phyloP scores from a whole-genome alignment of 2,797 vertebrate species.

The Calcarius lapponicus region DNA sequence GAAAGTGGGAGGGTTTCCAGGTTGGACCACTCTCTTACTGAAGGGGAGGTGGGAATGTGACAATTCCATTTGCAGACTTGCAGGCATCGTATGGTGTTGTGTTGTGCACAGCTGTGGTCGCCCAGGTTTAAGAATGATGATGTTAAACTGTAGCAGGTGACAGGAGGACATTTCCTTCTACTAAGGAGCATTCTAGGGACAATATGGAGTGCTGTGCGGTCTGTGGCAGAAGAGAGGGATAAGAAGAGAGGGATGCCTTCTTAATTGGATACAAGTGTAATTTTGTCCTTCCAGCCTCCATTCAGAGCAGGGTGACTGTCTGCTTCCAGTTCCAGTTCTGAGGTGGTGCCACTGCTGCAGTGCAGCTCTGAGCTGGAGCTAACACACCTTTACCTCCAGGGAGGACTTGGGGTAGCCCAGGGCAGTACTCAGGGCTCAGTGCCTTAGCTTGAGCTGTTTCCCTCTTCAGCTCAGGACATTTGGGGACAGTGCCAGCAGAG shows the following conservation, averaged over 20 bases:
- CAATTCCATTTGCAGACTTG: neutral
- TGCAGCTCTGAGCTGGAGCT: neutral
- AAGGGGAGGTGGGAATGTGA: neutral
- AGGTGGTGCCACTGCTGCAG: fast-evolving
- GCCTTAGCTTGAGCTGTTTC: neutral
- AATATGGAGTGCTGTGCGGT: fast-evolving
- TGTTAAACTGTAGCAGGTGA: neutral
- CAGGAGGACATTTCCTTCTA: neutral
- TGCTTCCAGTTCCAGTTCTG: neutral
- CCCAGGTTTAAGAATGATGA: fast-evolving
- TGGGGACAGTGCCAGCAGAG: neutral
- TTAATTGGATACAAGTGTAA: neutral
- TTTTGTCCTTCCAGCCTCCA: neutral
- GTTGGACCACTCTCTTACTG: neutral
- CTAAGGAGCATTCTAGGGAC: neutral
- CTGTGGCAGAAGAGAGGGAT: neutral
- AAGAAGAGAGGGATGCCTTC: neutral
- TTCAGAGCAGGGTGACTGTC: neutral
- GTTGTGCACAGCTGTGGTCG: neutral
- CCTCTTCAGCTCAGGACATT: neutral
- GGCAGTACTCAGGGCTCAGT: neutral
- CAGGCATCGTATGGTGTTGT: neutral
- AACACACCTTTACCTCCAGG: neutral
- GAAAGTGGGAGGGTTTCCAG: neutral
- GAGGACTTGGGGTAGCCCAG: neutral